Evolutionary conservation across 2,888 invertebrate species (phyloP).

Genomic region (Agrotis puta): DNA sequence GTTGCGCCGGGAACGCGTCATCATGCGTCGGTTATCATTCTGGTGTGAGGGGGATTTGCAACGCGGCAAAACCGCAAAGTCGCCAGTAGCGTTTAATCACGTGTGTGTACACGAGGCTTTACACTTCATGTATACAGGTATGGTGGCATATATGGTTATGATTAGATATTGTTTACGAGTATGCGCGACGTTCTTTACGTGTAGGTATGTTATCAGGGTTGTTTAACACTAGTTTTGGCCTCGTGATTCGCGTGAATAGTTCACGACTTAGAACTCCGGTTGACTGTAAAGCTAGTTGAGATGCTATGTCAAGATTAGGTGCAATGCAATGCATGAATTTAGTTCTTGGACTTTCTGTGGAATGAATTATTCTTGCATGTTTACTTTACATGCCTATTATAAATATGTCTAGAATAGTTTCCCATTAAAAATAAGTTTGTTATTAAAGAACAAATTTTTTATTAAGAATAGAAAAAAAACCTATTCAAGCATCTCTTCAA

Average conservation of each 20-base stretch:
- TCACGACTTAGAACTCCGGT: conserved; percentile 9
- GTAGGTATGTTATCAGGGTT: conserved; percentile 21
- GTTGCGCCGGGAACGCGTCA: too few species aligned
- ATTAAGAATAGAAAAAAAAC: too few species aligned
- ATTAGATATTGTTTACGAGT: conserved; percentile 21
- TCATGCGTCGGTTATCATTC: too few species aligned
- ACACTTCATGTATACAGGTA: too few species aligned
- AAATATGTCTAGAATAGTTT: too few species aligned
- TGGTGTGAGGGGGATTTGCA: too few species aligned
- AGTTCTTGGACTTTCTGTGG: not conserved
- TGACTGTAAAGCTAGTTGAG: conserved; percentile 16
- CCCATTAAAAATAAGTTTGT: too few species aligned
- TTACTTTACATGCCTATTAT: not conserved
- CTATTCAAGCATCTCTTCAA: not conserved
- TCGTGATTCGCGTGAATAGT: conserved; percentile 20
- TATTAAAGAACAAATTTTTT: too few species aligned
- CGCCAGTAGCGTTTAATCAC: too few species aligned
- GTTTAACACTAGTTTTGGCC: conserved; percentile 11
- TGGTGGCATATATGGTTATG: not conserved
- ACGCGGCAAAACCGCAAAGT: too few species aligned
- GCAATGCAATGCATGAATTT: conserved; percentile 16
- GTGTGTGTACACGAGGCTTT: too few species aligned
- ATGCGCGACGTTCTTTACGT: conserved; percentile 2
- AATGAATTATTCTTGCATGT: not conserved
- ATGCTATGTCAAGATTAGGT: conserved; percentile 14